Percentiles rank a stretch among this genome's conserved stretches.
These are phyloP conservation scores for Amblyopsis rosae DNA, from an alignment of 2,113 vertebrate species.

Conservation along the genomic window DNA sequence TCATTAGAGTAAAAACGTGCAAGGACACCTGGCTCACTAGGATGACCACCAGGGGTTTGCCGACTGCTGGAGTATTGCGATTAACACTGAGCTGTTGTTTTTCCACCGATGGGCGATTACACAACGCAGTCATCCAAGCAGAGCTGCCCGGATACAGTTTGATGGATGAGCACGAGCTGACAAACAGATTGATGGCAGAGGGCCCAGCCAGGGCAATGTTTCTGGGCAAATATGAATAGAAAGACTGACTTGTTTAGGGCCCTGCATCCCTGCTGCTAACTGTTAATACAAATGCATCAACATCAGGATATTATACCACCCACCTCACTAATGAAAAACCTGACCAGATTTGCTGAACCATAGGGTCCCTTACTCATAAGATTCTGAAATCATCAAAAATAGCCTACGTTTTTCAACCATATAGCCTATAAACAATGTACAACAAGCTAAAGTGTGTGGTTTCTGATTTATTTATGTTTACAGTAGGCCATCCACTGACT, in stretches of 20 bases:
- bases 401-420: no score
- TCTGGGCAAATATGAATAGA: neutral
- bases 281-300: no score
- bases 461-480: no score
- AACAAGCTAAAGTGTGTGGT: no score
- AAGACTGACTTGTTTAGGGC: neutral
- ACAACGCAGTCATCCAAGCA: conserved; percentile 19
- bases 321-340: no score
- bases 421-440: no score
- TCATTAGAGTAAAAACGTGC: conserved; percentile 16
- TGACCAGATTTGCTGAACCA: no score
- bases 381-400: no score
- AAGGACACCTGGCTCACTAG: conserved; percentile 21
- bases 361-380: no score
- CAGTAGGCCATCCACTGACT: no score
- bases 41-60: conserved; percentile 14
- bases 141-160: conserved; percentile 18
- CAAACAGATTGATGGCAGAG: neutral
- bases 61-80: conserved; percentile 35
- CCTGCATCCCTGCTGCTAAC: neutral
- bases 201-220: conserved; percentile 11
- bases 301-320: no score
- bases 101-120: conserved; percentile 43
- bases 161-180: conserved; percentile 38
- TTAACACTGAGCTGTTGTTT: conserved; percentile 54